Evolutionary conservation across 2,113 vertebrate species (phyloP), one percentile per base, ranked within the genome.

Genomic region (Oreochromis tanganicae): DNA sequence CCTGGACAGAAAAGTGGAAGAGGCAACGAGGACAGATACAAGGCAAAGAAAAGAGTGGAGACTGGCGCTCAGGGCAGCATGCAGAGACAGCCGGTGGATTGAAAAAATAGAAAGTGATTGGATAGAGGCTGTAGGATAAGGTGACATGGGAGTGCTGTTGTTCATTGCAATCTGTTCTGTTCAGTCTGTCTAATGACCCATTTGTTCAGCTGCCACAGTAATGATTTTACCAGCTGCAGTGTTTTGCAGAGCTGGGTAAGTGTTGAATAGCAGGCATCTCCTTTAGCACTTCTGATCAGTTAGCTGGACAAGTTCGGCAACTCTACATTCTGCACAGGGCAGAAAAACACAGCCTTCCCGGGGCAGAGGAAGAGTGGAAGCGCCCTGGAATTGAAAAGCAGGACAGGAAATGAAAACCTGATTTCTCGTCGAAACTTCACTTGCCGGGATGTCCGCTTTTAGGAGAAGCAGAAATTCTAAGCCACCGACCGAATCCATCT

Each of bases 401-500:
- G 46, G 56, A 63, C 52, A 46, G 24, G 41, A 85, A 61, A 71
- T 6, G 54, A 85, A 86, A 66, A 34, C 59, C 68, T 84, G 81
- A 87, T 80, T 81, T 29, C 17, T 66, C 2, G 1, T 11, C 85
- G 27, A 91, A 81, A 86, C 87, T 43, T 85, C 81, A 90, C 81
- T 71, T 84, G 71, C 41, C 19, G 43, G 81, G 84, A 96, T 96
- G 96, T 96, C 95, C 5, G 85, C 90, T 17, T 95, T 96, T 46
- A 93, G 89, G 92, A 95, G 89, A 89, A 92, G 71, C 66, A 95
- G 89, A 82, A 93, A 81, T 87, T 91, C 82, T 75, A 96, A 93
- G 87, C 91, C 89, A 89, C 94, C 96, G 0, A 91, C 97, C 0
- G 97, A 97, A 55, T 97, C 97, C 24, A 48, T 97, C 66, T 95